Conservation (phyloP, 2,888 invertebrate species). For the Dioctria linearis region DNA sequence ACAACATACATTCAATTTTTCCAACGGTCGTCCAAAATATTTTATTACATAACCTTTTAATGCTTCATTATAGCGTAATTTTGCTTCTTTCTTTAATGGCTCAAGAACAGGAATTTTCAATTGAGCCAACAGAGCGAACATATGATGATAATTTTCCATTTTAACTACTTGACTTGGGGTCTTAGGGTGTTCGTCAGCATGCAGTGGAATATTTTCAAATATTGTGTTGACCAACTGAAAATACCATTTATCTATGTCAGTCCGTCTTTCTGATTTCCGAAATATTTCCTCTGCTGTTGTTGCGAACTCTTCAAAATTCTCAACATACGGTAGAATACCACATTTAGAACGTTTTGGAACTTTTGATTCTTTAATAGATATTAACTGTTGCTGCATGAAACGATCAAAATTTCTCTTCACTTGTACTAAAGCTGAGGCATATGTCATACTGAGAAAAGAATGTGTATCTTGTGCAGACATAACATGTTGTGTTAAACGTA, state of each 20-base stretch:
- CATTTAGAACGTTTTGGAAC: conserved; percentile 82
- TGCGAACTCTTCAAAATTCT: conserved; percentile 92
- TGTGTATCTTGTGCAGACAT: conserved; percentile 90
- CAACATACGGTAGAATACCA: conserved; percentile 90
- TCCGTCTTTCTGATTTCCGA: conserved; percentile 86
- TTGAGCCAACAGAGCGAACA: conserved; percentile 88
- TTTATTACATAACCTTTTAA: conserved; percentile 92
- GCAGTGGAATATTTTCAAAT: conserved; percentile 84
- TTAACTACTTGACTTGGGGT: conserved; percentile 93
- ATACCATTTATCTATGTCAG: conserved; percentile 95
- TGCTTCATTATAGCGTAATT: conserved; percentile 90
- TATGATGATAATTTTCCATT: conserved; percentile 97
- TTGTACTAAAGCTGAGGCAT: conserved; percentile 88
- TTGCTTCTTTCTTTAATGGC: conserved; percentile 89
- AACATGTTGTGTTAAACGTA: conserved; percentile 92
- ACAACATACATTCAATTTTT: conserved; percentile 86
- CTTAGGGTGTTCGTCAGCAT: conserved; percentile 88
- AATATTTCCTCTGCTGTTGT: conserved; percentile 90
- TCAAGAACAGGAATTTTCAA: conserved; percentile 93
- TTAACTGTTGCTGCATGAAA: conserved; percentile 87
- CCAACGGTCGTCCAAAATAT: conserved; percentile 94
- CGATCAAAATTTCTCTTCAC: conserved; percentile 93
- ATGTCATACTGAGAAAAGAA: conserved; percentile 89
- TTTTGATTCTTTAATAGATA: conserved; percentile 83
- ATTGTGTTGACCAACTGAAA: conserved; percentile 85